Percentiles rank a stretch among this genome's conserved stretches.
Conservation (phyloP, 2,113 vertebrate genomes). For the Corythornis cristatus region DNA sequence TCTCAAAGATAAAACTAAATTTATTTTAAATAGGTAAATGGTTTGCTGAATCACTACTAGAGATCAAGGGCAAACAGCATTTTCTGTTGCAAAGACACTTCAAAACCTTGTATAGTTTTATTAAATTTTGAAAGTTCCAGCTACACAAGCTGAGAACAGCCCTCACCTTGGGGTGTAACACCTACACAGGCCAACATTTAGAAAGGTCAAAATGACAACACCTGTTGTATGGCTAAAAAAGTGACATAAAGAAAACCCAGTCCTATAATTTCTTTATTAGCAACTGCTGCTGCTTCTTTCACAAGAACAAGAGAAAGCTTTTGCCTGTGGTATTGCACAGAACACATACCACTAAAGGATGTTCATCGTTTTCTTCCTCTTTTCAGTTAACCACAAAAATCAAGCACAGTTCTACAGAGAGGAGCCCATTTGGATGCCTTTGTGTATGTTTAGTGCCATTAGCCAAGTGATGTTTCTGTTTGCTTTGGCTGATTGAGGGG, state of each 20-base stretch:
- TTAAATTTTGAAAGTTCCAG: not conserved
- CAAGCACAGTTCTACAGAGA: not conserved
- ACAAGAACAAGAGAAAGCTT: conserved; percentile 26
- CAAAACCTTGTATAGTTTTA: not conserved
- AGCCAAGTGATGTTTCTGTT: conserved; percentile 63
- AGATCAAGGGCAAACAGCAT: not conserved
- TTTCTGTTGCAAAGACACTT: not conserved
- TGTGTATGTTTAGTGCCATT: conserved; percentile 21
- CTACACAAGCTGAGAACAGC: not conserved
- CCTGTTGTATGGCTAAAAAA: not conserved
- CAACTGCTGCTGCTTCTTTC: not conserved
- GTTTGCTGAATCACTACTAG: not conserved
- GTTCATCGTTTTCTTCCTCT: conserved; percentile 51
- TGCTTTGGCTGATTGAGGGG: conserved; percentile 39
- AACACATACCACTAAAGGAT: conserved; percentile 49
- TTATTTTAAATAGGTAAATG: not conserved
- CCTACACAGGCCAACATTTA: not conserved
- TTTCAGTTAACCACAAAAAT: conserved; percentile 56
- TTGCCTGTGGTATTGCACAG: conserved; percentile 41
- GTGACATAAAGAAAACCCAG: not conserved
- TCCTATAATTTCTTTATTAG: not conserved
- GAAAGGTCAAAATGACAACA: not conserved
- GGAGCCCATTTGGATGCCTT: conserved; percentile 14
- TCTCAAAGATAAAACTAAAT: not conserved
- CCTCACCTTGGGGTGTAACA: not conserved